Evolutionary conservation across 2,113 vertebrate genomes (phyloP).

Genomic region (Urocolius indicus): DNA sequence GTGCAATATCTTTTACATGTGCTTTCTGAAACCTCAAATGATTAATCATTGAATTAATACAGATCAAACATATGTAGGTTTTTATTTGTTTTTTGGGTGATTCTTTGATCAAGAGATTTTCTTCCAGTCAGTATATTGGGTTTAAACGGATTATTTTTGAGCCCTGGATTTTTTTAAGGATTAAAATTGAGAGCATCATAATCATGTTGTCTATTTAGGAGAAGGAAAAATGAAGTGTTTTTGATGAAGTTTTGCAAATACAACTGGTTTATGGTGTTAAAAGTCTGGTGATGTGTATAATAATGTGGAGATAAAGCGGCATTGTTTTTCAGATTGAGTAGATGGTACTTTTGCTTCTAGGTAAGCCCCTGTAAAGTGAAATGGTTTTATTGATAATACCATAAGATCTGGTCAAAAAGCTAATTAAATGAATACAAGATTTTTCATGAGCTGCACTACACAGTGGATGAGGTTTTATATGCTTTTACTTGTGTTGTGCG

Average conservation of each 20-base stretch:
- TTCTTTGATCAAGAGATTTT: neutral
- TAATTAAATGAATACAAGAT: neutral
- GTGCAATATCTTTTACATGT: slow-evolving; percentile 33
- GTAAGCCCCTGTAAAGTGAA: neutral
- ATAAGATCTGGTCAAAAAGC: neutral
- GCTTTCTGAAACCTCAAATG: neutral
- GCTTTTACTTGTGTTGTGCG: neutral
- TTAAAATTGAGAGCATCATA: neutral
- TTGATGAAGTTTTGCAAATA: neutral
- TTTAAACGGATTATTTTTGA: neutral
- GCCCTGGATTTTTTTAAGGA: neutral
- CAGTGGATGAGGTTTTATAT: neutral
- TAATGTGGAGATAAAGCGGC: neutral
- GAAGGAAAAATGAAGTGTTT: neutral
- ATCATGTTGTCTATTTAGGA: neutral
- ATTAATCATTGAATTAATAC: neutral
- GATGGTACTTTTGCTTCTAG: neutral
- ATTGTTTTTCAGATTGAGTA: neutral
- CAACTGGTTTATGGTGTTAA: neutral
- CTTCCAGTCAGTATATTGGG: neutral
- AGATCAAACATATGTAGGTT: neutral
- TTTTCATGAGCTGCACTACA: neutral
- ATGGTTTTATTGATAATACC: neutral
- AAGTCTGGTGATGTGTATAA: neutral
- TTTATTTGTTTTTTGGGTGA: neutral